These are phyloP conservation scores for Illadopsis cleaveri DNA, from an alignment of 2,113 vertebrate genomes.

Conservation along the genomic window DNA sequence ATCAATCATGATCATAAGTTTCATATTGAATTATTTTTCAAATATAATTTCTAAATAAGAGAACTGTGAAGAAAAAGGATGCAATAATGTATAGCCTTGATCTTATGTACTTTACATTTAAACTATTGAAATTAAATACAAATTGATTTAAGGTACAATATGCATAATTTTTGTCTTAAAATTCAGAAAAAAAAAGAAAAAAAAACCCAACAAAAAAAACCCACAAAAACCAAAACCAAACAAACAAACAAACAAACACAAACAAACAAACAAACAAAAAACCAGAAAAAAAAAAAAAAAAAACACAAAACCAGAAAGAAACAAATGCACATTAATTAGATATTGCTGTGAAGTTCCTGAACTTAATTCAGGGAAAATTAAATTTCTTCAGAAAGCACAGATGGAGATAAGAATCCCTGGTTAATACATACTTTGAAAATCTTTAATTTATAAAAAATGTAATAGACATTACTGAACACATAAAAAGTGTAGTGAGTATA, in stretches of 20 bases:
- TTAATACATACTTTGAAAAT: neutral
- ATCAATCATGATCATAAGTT: neutral
- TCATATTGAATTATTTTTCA: neutral
- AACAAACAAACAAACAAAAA: fast-evolving
- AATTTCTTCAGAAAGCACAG: neutral
- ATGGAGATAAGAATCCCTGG: neutral
- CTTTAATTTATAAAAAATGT: neutral
- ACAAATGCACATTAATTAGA: neutral
- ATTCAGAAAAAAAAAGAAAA: neutral
- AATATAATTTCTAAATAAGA: neutral
- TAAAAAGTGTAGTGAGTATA: neutral
- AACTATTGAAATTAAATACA: neutral
- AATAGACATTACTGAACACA: neutral
- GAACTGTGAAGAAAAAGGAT: neutral
- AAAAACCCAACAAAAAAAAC: too few species aligned
- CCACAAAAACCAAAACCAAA: too few species aligned
- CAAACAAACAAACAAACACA: too few species aligned
- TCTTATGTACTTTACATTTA: neutral
- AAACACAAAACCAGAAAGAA: neutral
- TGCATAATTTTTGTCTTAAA: neutral
- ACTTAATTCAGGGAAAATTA: neutral
- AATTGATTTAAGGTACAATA: neutral
- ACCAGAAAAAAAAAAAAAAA: neutral
- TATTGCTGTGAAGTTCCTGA: neutral
- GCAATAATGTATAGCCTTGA: neutral